Conservation (phyloP, 1,140 invertebrate species). For the Ruditapes philippinarum region DNA sequence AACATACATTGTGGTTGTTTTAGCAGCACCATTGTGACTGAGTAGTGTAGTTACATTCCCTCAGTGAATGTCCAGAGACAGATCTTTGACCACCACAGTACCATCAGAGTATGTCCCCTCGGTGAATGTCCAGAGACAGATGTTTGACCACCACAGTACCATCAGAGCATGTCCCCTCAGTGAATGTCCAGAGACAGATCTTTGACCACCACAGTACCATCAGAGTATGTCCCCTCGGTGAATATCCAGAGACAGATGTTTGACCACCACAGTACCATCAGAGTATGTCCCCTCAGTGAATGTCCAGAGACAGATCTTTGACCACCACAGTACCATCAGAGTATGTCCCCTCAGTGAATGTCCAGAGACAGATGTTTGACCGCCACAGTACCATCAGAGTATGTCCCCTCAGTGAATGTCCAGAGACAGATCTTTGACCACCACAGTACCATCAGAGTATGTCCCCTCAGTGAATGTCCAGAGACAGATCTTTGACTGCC, state of each 20-base stretch:
- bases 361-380: no score
- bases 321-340: slow-evolving; percentile 86
- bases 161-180: no score
- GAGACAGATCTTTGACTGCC: slow-evolving; percentile 90
- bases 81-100: no score
- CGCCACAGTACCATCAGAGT: no score
- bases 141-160: no score
- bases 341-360: no score
- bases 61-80: no score
- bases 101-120: no score
- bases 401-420: slow-evolving; percentile 91
- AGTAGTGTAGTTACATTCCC: slow-evolving; percentile 89
- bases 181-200: slow-evolving; percentile 91
- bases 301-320: slow-evolving; percentile 91
- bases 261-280: no score
- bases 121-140: no score
- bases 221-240: no score
- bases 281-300: slow-evolving; percentile 90
- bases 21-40: slow-evolving; percentile 90
- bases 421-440: slow-evolving; percentile 91
- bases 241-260: no score
- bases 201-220: slow-evolving; percentile 87
- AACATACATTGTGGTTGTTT: slow-evolving; percentile 89
- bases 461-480: slow-evolving; percentile 91
- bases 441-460: slow-evolving; percentile 77